Evolutionary conservation across 2,113 vertebrate genomes (phyloP).

Genomic region (Paradisaea rubra): DNA sequence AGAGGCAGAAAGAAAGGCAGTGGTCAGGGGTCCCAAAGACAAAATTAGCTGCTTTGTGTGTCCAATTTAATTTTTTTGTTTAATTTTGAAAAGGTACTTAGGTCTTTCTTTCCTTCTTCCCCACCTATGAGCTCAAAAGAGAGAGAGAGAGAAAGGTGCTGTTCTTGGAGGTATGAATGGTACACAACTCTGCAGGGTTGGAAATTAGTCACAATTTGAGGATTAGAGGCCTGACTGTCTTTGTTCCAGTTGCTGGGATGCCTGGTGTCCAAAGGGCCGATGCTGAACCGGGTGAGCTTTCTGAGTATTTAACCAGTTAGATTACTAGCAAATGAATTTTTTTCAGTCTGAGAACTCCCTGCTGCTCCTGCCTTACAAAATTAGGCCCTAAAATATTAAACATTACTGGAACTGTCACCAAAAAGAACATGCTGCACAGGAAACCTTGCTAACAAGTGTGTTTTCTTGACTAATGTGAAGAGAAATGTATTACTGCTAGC

Average conservation of each 20-base stretch:
- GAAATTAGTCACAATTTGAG: constrained; percentile 10
- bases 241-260: constrained; percentile 5
- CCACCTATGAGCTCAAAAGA: neutral
- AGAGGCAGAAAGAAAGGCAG: neutral
- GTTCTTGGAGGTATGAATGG: neutral
- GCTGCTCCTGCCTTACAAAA: neutral
- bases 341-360: neutral
- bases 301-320: neutral
- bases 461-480: neutral
- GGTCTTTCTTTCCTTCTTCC: neutral
- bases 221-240: neutral
- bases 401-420: neutral
- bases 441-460: neutral
- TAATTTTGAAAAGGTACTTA: neutral
- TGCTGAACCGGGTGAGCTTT: neutral
- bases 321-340: neutral
- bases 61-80: neutral
- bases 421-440: neutral
- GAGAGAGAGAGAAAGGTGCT: neutral
- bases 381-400: neutral
- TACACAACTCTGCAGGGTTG: neutral
- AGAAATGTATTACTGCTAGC: neutral
- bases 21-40: neutral
- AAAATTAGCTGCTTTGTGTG: neutral
- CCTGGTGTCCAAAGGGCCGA: neutral